Conservation (phyloP, 30 jellyfish, hydroid and myxozoan genomes). For the Aurelia aurita region DNA sequence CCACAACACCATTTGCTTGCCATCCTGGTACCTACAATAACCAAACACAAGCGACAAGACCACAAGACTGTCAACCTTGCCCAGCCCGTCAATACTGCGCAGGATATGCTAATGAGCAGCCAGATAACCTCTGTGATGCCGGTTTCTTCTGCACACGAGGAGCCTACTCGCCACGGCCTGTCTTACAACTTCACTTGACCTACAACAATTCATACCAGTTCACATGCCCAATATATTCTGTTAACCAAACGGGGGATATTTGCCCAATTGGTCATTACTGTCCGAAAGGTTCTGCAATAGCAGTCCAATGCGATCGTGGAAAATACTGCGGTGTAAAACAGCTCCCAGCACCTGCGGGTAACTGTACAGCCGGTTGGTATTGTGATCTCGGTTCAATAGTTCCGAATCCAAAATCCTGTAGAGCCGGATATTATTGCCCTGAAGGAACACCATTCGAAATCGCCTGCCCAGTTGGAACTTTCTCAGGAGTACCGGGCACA, state of each 20-base stretch:
- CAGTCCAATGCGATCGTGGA: conserved; percentile 88
- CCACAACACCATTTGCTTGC: conserved; percentile 91
- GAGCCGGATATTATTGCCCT: conserved; percentile 92
- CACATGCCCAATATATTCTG: conserved; percentile 94
- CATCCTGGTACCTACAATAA: conserved; percentile 98
- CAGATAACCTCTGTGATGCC: conserved; percentile 85
- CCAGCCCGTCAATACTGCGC: conserved; percentile 88
- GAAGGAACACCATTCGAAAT: conserved; percentile 81
- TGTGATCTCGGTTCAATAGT: conserved; percentile 82
- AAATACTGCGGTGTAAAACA: conserved; percentile 82
- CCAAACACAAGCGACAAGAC: conserved; percentile 77
- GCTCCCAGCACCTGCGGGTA: conserved; percentile 84
- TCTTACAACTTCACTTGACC: conserved; percentile 42
- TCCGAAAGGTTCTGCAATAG: conserved; percentile 82
- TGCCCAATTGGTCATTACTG: conserved; percentile 94
- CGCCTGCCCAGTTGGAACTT: conserved; percentile 91
- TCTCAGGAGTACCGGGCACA: conserved; percentile 73
- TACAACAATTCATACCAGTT: conserved; percentile 77
- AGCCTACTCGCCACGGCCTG: conserved; percentile 90
- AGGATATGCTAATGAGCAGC: conserved; percentile 82
- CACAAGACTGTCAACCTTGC: conserved; percentile 94
- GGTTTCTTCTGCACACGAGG: conserved; percentile 90
- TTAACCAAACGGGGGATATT: conserved; percentile 91
- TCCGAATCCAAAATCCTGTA: conserved; percentile 66
- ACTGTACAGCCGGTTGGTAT: conserved; percentile 90